Percentiles rank a stretch among this genome's conserved stretches.
phyloP scores from a whole-genome alignment of 2,888 invertebrate species.

The Coenonympha glycerion region DNA sequence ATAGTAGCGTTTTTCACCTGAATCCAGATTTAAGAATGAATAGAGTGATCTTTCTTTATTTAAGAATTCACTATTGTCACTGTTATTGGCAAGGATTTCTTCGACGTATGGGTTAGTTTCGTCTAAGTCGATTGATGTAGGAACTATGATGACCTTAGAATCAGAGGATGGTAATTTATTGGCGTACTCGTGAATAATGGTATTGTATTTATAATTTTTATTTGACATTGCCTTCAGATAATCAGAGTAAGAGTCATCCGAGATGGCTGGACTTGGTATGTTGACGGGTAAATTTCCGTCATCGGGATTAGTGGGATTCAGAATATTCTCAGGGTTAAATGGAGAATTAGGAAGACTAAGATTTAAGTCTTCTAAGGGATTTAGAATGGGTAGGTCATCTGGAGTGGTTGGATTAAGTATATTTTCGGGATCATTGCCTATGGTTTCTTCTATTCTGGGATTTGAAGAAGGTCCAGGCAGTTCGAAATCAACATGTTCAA shows the following conservation, averaged over 20 bases:
- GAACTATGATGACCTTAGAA: neutral
- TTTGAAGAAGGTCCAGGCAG: too few relatives aligned
- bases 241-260: neutral
- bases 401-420: too few relatives aligned
- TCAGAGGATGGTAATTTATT: slow-evolving; percentile 18
- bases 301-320: too few relatives aligned
- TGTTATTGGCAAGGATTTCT: slow-evolving; percentile 20
- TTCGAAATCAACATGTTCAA: too few relatives aligned
- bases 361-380: too few relatives aligned
- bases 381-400: neutral
- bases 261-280: neutral
- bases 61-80: slow-evolving; percentile 2
- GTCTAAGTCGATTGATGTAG: slow-evolving; percentile 31
- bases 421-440: too few relatives aligned
- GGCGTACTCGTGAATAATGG: neutral
- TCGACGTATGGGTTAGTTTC: slow-evolving; percentile 31
- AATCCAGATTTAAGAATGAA: neutral
- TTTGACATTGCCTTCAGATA: slow-evolving; percentile 1
- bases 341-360: too few relatives aligned
- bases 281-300: too few relatives aligned
- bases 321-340: too few relatives aligned
- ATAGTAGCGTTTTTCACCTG: slow-evolving; percentile 10
- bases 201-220: neutral
- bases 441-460: too few relatives aligned
- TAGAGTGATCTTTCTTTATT: slow-evolving; percentile 15